A percentile compares a stretch with the other conserved stretches of the same genome.
These are phyloP conservation scores for Eupleurogrammus muticus DNA, from an alignment of 2,797 vertebrate genomes.

Conservation along the genomic window DNA sequence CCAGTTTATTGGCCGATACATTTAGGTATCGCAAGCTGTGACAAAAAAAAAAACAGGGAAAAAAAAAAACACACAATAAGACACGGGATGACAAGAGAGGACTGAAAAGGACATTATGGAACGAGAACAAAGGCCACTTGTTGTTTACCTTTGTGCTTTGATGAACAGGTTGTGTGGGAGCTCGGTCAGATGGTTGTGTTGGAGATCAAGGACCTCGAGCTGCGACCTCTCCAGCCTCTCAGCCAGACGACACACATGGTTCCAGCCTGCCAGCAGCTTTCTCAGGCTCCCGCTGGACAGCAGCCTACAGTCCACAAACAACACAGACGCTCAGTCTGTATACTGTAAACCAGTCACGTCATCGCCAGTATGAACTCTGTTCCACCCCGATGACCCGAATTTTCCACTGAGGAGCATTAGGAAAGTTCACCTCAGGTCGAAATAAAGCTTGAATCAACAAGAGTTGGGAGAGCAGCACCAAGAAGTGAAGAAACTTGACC, in stretches of 20 bases:
- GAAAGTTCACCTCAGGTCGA: neutral
- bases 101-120: neutral
- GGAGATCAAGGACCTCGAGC: slow-evolving; percentile 94
- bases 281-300: slow-evolving; percentile 90
- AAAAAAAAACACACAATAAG: neutral
- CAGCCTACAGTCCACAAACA: slow-evolving; percentile 81
- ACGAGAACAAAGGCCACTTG: neutral
- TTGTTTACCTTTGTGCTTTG: slow-evolving; percentile 90
- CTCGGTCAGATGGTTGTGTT: slow-evolving; percentile 93
- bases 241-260: slow-evolving; percentile 85
- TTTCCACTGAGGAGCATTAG: slow-evolving; percentile 6
- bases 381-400: slow-evolving; percentile 8
- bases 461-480: no score
- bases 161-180: slow-evolving; percentile 92
- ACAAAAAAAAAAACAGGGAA: slow-evolving; percentile 37
- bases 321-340: slow-evolving; percentile 17
- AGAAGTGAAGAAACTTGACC: no score
- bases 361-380: slow-evolving; percentile 3
- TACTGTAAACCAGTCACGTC: slow-evolving; percentile 16
- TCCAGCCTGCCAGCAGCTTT: slow-evolving; percentile 93
- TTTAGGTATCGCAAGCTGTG: slow-evolving; percentile 93
- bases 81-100: no score
- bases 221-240: slow-evolving; percentile 89
- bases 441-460: no score
- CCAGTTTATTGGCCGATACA: slow-evolving; percentile 94